Evolutionary conservation across 1,140 invertebrate species (phyloP).

Genomic region (Drosophila aff.): DNA sequence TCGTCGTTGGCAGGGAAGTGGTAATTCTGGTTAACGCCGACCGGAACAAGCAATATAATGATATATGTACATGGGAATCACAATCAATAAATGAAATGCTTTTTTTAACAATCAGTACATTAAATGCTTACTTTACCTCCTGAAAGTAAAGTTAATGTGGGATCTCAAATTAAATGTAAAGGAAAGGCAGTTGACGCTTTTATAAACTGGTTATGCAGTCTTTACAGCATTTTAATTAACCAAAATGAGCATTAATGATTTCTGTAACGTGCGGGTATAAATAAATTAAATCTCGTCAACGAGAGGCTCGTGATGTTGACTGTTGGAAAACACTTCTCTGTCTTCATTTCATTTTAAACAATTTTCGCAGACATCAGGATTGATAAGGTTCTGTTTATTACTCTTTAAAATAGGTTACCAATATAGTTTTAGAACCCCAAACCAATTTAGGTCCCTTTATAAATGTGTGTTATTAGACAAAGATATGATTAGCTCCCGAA

Average conservation of each 20-base stretch:
- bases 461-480: background rate
- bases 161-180: background rate
- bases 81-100: background rate
- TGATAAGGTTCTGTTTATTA: background rate
- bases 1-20: background rate
- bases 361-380: background rate
- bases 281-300: background rate
- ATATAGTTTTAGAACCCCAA: no score
- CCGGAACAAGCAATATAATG: conserved; percentile 19
- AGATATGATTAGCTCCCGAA: background rate
- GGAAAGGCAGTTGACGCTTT: background rate
- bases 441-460: background rate
- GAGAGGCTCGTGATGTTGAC: background rate
- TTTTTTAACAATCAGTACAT: no score
- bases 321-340: background rate
- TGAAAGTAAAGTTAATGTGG: conserved; percentile 10
- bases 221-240: conserved; percentile 1
- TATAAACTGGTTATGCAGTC: conserved; percentile 23
- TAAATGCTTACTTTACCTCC: conserved; percentile 24
- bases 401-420: background rate
- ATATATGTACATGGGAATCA: conserved; percentile 32
- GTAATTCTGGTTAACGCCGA: conserved; percentile 20
- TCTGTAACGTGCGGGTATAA: conserved; percentile 11
- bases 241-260: conserved; percentile 8
- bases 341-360: background rate